These are phyloP conservation scores for Atractosteus spatula DNA, from an alignment of 2,113 vertebrate genomes.

Conservation along the genomic window DNA sequence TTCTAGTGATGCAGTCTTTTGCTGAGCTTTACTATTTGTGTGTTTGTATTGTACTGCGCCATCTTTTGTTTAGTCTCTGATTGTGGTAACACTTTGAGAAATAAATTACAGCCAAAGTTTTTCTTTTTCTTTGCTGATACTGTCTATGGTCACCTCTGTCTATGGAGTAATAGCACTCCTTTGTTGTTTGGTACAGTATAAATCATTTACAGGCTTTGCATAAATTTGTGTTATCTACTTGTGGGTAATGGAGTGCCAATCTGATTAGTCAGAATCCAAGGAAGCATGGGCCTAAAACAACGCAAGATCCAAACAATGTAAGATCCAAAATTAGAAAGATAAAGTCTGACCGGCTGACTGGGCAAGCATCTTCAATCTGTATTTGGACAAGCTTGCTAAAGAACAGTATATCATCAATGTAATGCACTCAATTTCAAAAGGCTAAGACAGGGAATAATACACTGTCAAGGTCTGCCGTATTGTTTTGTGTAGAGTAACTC, in stretches of 20 bases:
- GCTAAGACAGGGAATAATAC: slow-evolving; percentile 61
- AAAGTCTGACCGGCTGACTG: slow-evolving; percentile 11
- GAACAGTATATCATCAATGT: slow-evolving; percentile 57
- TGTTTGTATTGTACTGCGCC: too few relatives aligned
- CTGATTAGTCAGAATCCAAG: slow-evolving; percentile 42
- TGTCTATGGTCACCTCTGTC: slow-evolving; percentile 35
- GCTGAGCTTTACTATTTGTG: too few relatives aligned
- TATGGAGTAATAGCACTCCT: slow-evolving; percentile 47
- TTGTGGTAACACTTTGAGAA: too few relatives aligned
- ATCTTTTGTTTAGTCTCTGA: too few relatives aligned
- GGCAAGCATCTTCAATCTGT: slow-evolving; percentile 18
- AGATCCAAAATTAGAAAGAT: slow-evolving; percentile 27
- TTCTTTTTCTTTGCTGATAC: slow-evolving; percentile 8
- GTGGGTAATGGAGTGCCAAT: slow-evolving; percentile 48
- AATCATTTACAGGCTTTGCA: slow-evolving; percentile 69
- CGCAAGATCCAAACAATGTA: slow-evolving; percentile 17
- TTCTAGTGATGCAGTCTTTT: too few relatives aligned
- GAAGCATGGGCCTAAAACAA: slow-evolving; percentile 12
- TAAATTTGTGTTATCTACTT: slow-evolving; percentile 66
- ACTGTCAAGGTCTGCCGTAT: slow-evolving; percentile 23
- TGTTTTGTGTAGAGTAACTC: slow-evolving; percentile 26
- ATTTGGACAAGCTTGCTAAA: slow-evolving; percentile 34
- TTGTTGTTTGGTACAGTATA: slow-evolving; percentile 62
- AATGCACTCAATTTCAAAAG: slow-evolving; percentile 41
- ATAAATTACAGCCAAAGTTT: background rate